Evolutionary conservation across 1,140 invertebrate species (phyloP).

Genomic region (Aphaenogaster floridana): DNA sequence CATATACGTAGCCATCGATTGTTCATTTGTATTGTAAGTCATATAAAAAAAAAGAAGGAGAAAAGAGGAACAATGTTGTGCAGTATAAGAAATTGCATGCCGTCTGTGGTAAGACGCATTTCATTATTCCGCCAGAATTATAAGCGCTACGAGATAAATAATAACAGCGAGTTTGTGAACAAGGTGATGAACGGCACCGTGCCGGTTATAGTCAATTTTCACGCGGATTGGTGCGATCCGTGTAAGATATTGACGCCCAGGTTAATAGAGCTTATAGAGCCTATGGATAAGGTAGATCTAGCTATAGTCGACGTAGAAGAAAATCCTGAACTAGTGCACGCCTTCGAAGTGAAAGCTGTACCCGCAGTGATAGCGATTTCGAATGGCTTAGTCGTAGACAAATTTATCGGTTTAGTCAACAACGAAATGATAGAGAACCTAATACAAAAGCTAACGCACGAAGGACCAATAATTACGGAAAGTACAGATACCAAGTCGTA

Average conservation of each 20-base stretch:
- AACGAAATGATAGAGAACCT: slow-evolving; percentile 94
- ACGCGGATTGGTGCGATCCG: slow-evolving; percentile 98
- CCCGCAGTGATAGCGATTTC: slow-evolving; percentile 96
- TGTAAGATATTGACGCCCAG: slow-evolving; percentile 98
- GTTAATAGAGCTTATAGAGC: slow-evolving; percentile 93
- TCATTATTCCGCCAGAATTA: slow-evolving; percentile 78
- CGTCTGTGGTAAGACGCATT: slow-evolving; percentile 73
- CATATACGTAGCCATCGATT: not conserved
- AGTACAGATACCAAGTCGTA: slow-evolving; percentile 47
- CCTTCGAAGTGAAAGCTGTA: slow-evolving; percentile 95
- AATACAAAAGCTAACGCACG: slow-evolving; percentile 90
- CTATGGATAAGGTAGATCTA: slow-evolving; percentile 93
- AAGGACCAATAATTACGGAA: slow-evolving; percentile 48
- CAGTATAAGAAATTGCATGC: slow-evolving; percentile 75
- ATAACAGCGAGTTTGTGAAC: slow-evolving; percentile 88
- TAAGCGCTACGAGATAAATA: slow-evolving; percentile 87
- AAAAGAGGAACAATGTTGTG: slow-evolving; percentile 76
- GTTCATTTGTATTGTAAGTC: not conserved
- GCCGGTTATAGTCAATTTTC: slow-evolving; percentile 95
- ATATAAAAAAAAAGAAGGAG: slow-evolving; percentile 10
- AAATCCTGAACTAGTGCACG: slow-evolving; percentile 93
- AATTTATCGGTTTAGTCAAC: slow-evolving; percentile 96
- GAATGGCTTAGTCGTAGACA: slow-evolving; percentile 95
- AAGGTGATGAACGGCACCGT: slow-evolving; percentile 94
- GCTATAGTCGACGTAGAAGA: slow-evolving; percentile 97